Evolutionary conservation across 2,888 invertebrate genomes (phyloP).

Genomic region (Pimpla rufipes): DNA sequence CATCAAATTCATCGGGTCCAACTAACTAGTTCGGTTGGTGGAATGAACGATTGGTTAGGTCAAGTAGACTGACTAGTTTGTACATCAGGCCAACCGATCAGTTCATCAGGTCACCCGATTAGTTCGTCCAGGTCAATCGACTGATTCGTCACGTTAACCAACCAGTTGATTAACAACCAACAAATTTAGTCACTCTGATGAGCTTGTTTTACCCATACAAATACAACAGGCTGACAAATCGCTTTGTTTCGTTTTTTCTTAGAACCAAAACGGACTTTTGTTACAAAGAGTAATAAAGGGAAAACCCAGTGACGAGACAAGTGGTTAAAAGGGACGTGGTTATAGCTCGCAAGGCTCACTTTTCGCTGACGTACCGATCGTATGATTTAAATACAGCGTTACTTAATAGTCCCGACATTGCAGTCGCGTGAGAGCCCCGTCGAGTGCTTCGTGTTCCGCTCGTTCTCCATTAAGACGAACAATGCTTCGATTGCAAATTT

Average conservation of each 20-base stretch:
- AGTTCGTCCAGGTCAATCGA: no score
- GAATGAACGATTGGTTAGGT: no score
- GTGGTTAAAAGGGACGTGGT: conserved; percentile 57
- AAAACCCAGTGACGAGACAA: neutral
- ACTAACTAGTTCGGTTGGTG: no score
- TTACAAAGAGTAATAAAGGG: conserved; percentile 17
- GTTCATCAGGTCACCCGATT: no score
- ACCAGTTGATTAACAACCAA: no score
- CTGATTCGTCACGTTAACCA: no score
- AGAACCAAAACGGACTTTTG: conserved; percentile 72
- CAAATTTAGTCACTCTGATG: no score
- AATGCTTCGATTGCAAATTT: conserved; percentile 76
- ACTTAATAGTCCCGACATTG: conserved; percentile 13
- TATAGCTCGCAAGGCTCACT: neutral
- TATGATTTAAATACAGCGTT: conserved; percentile 14
- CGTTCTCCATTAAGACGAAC: conserved; percentile 65
- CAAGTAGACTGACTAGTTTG: no score
- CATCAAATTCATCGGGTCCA: no score
- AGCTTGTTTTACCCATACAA: neutral
- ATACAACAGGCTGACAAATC: no score
- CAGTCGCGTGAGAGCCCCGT: neutral
- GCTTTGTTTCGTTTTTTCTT: conserved; percentile 44
- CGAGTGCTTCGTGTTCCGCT: neutral
- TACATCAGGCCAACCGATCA: no score
- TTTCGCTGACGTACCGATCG: neutral